Conservation (phyloP, 1,140 invertebrate genomes). For the Drosophila serrata region DNA sequence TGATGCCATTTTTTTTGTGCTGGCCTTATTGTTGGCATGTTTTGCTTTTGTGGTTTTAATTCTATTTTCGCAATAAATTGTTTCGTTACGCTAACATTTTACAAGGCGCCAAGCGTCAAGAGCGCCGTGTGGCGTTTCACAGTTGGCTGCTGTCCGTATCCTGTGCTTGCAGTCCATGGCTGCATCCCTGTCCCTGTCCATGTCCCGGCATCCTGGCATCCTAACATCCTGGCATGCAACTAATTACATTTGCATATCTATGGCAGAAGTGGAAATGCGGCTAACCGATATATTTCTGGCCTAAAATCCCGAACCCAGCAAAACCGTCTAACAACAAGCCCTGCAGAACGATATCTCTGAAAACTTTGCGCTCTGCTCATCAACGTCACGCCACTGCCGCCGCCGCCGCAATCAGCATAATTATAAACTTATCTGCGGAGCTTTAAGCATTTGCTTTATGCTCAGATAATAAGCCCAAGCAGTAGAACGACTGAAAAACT, state of each 20-base stretch:
- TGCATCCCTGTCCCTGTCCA: constrained; percentile 38
- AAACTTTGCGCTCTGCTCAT: constrained; percentile 29
- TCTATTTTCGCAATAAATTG: constrained; percentile 83
- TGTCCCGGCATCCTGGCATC: constrained; percentile 42
- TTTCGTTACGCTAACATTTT: constrained; percentile 80
- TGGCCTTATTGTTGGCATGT: constrained; percentile 56
- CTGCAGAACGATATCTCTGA: constrained; percentile 10
- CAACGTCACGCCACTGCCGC: constrained; percentile 48
- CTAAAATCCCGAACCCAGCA: constrained; percentile 31
- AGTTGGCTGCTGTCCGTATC: constrained; percentile 65
- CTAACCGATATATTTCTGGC: constrained; percentile 52
- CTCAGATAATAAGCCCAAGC: constrained; percentile 47
- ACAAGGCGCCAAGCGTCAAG: constrained; percentile 55
- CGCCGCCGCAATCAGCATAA: constrained; percentile 73
- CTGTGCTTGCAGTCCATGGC: constrained; percentile 25
- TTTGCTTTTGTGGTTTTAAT: constrained; percentile 84
- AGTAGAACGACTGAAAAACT: constrained; percentile 40
- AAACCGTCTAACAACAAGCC: constrained; percentile 5
- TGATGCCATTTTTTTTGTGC: constrained; percentile 31
- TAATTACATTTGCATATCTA: constrained; percentile 83
- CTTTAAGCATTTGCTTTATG: constrained; percentile 66
- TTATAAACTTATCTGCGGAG: constrained; percentile 70
- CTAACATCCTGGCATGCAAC: constrained; percentile 61
- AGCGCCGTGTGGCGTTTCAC: constrained; percentile 60
- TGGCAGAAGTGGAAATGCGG: constrained; percentile 63